Evolutionary conservation across 2,113 vertebrate species (phyloP).

Genomic region (Myotis yumanensis): DNA sequence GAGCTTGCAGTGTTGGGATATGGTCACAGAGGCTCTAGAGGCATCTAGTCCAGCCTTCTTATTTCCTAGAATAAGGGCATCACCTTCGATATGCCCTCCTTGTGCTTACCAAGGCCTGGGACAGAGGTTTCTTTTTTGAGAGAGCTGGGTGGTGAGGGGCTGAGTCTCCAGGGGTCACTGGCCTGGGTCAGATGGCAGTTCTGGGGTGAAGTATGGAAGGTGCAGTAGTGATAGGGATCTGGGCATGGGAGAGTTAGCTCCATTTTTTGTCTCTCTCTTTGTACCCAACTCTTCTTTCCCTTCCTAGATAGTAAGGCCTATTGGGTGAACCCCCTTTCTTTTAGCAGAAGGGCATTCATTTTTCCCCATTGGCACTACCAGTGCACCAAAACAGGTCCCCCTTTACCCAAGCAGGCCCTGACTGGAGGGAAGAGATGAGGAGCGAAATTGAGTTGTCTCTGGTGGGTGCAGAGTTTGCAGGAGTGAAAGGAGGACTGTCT

Average conservation of each 20-base stretch:
- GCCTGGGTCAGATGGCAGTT: neutral
- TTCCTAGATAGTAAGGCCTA: neutral
- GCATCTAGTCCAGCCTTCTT: neutral
- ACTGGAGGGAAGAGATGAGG: neutral
- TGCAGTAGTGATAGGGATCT: neutral
- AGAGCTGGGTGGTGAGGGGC: neutral
- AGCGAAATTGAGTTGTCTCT: accelerated
- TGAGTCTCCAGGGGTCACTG: neutral
- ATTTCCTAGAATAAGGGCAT: neutral
- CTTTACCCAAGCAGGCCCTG: neutral
- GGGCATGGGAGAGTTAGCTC: neutral
- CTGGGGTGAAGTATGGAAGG: neutral
- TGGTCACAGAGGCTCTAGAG: neutral
- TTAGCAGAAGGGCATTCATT: neutral
- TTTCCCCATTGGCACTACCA: neutral
- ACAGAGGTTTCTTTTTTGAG: neutral
- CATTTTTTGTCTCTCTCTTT: neutral
- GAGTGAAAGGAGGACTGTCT: no score
- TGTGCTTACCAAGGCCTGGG: no score
- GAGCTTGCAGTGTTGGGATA: neutral
- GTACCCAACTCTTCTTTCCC: accelerated
- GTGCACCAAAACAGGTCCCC: neutral
- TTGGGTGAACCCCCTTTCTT: neutral
- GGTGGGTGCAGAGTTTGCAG: neutral
- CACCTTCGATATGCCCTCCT: neutral